Percentiles rank a stretch among this genome's conserved stretches.
phyloP scores from a whole-genome alignment of 2,113 vertebrate species.

The Ceyx margarethae region DNA sequence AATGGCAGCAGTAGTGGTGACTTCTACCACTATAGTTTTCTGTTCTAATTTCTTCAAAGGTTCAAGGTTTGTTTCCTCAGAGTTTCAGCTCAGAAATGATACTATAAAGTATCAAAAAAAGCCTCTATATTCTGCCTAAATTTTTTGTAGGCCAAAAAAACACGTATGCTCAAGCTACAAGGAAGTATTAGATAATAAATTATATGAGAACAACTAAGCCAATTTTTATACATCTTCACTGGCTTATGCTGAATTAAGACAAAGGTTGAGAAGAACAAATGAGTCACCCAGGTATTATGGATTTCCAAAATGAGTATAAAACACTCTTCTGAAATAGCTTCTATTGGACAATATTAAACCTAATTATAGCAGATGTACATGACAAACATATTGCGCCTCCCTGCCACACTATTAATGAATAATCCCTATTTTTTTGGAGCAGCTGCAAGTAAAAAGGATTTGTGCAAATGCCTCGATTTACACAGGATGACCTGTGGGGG shows the following conservation, averaged over 20 bases:
- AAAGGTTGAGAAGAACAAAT: background rate
- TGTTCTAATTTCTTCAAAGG: background rate
- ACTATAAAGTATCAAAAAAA: background rate
- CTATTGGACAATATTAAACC: background rate
- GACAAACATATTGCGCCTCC: background rate
- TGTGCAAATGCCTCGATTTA: background rate
- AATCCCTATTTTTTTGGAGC: background rate
- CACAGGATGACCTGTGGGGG: background rate
- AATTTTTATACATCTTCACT: background rate
- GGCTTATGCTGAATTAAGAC: background rate
- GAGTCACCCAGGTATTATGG: background rate
- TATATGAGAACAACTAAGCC: background rate
- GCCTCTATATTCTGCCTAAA: rapidly evolving
- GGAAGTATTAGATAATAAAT: background rate
- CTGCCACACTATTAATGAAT: background rate
- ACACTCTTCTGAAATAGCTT: background rate
- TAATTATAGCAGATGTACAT: background rate
- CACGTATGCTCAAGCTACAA: background rate
- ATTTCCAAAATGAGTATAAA: background rate
- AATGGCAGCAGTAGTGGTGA: background rate
- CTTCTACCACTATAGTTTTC: background rate
- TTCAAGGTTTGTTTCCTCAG: background rate
- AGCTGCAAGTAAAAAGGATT: background rate
- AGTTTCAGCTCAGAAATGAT: background rate
- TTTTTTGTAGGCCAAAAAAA: background rate